Base-by-base conservation (phyloP, 2,888 invertebrate species). In the Tipula lateralis region DNA sequence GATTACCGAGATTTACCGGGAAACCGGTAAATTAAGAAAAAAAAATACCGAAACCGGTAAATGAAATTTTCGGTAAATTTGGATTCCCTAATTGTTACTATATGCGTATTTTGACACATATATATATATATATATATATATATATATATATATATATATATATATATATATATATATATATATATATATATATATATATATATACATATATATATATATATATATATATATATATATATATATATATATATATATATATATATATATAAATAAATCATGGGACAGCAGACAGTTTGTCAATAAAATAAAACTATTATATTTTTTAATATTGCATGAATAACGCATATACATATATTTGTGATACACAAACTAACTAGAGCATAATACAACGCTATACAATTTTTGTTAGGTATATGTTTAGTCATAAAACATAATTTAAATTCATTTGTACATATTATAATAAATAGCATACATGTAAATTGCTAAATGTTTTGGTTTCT, bases 161-260 rank as follows among this genome's bases (percentile, higher is more conserved):
- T 80, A 80, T 80, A 16, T 80, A 80, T 80, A 80, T 80, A 80
- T 80, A 80, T 80, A 80, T 80, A 80, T 80, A 80, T 80, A 80
- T 80, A 80, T 80, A 80, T 80, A 80, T 80, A 80, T 80, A 80
- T 80, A 80, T 80, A 80, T 80, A 80, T 80, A 80, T 29, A 80
- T 80, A 80, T 80, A 80, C 19, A 80, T 80, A 80, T 16, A 29
- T 19, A 80, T 80, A 80, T 80, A 16, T 80, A 80, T 80, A 80
- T 80, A 80, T 80, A 80, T 80, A 80, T 80, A 80, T 80, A 80
- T 80, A 80, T 80, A 80, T 80, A 80, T 80, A 80, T 80, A 80
- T 80, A 80, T 80, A 80, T 80, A 80, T 80, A 80, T 80, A 80
- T 80, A 80, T 80, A 80, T 80, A 80, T 80, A 80, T 80, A 32